A percentile compares a stretch with the other conserved stretches of the same genome.
Conservation (phyloP, 2,888 invertebrate species). For the Colostygia pectinataria region DNA sequence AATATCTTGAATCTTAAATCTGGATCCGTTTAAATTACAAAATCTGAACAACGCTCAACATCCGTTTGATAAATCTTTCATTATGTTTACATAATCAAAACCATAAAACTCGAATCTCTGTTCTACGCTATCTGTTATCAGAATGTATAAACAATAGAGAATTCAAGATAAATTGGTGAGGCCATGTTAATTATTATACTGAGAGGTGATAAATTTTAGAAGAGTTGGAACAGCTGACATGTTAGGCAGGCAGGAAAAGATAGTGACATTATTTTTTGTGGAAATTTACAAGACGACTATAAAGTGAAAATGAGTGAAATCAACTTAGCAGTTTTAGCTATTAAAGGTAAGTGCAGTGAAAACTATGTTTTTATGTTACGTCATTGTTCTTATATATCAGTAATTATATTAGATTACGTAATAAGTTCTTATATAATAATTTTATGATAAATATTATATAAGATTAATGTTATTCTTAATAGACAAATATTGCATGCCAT, state of each 20-base stretch:
- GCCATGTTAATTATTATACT: conserved; percentile 26
- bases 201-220: conserved; percentile 12
- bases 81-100: conserved; percentile 12
- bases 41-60: conserved; percentile 1
- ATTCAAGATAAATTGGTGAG: conserved; percentile 24
- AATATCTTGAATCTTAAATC: too few species aligned
- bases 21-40: neutral
- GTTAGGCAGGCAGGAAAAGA: neutral
- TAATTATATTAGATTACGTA: too few species aligned
- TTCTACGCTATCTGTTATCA: neutral
- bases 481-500: too few species aligned
- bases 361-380: too few species aligned
- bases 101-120: conserved; percentile 12
- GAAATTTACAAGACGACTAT: conserved; percentile 4
- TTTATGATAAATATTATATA: too few species aligned
- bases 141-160: conserved; percentile 4
- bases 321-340: conserved; percentile 42
- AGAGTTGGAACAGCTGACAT: conserved; percentile 18
- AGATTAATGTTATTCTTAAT: too few species aligned
- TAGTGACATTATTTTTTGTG: neutral
- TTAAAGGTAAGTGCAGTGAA: conserved; percentile 40
- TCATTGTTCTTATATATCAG: too few species aligned
- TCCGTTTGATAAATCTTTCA: conserved; percentile 25
- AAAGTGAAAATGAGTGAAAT: conserved; percentile 48
- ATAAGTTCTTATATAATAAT: too few species aligned